Conservation (phyloP, 2,797 vertebrate species). For the Hemitrygon akajei region DNA sequence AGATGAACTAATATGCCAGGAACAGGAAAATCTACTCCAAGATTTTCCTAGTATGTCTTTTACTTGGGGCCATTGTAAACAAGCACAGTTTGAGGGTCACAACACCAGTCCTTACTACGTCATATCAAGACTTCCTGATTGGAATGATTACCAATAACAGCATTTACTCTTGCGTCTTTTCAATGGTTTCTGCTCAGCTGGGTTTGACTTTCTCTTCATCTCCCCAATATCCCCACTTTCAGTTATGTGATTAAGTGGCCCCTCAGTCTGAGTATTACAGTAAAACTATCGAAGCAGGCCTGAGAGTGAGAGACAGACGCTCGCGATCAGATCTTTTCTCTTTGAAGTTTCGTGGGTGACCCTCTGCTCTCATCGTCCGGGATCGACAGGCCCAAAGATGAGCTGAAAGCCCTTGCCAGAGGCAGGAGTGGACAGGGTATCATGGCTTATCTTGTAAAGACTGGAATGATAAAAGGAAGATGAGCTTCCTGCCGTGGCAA, state of each 20-base stretch:
- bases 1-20: neutral
- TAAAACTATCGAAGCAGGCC: neutral
- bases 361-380: neutral
- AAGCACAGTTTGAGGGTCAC: neutral
- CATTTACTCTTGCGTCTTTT: slow-evolving; percentile 42
- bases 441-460: neutral
- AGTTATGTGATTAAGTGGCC: too few relatives aligned
- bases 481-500: too few relatives aligned
- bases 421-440: too few relatives aligned
- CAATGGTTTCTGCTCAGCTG: neutral
- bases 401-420: too few relatives aligned
- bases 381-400: too few relatives aligned
- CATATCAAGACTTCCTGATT: slow-evolving; percentile 54
- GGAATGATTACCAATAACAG: slow-evolving; percentile 55
- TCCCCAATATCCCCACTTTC: neutral
- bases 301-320: too few relatives aligned
- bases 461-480: too few relatives aligned
- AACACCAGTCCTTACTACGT: slow-evolving; percentile 40
- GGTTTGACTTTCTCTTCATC: neutral
- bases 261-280: neutral
- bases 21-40: neutral
- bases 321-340: neutral
- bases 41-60: neutral
- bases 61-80: neutral
- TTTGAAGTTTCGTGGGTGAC: neutral